Base-by-base conservation (phyloP, 2,888 invertebrate species). In the Phania funesta region DNA sequence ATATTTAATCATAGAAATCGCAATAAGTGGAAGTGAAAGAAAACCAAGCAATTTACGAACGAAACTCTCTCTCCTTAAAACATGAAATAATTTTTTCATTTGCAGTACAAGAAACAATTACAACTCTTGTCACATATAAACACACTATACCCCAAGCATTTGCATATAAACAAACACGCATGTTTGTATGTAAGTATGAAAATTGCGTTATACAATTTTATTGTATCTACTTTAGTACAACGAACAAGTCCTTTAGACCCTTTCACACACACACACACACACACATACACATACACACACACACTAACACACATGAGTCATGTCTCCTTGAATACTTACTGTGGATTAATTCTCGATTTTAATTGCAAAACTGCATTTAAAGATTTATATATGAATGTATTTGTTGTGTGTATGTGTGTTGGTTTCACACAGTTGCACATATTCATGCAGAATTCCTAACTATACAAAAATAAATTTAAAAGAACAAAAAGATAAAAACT, bases 291-390 rank as follows among this genome's bases (percentile, higher is more conserved):
- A 11, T 38, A 38, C 32, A 32, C 32, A n/a, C n/a, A n/a, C n/a
- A n/a, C n/a, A n/a, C n/a, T n/a, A n/a, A n/a, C n/a, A n/a, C n/a
- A n/a, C n/a, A n/a, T n/a, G 16, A 71, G 64, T 65, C 48, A 58
- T 71, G 58, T 71, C 78, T 64, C 46, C 29, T 77, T 22, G 18
- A 32, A 77, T 70, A 48, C 64, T 74, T 64, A 54, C 32, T 50
- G 58, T 38, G 64, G 64, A 58, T 16, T 6, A 71, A 35, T 7
- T 54, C 13, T 22, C 58, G 56, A 58, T 65, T 65, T 65, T 38
- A 58, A 54, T 16, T 65, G 50, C 71, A 65, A 71, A 71, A 35
- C 35, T 24, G 62, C 16, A 32, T 29, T 22, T 24, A 18, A 32
- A 64, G 35, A 38, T 38, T 8, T 16, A 41, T 24, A 9, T 18